A percentile compares a stretch with the other conserved stretches of the same genome.
These are phyloP conservation scores for Tanytarsus gracilentus DNA, from an alignment of 2,888 invertebrate genomes.

Conservation along the genomic window DNA sequence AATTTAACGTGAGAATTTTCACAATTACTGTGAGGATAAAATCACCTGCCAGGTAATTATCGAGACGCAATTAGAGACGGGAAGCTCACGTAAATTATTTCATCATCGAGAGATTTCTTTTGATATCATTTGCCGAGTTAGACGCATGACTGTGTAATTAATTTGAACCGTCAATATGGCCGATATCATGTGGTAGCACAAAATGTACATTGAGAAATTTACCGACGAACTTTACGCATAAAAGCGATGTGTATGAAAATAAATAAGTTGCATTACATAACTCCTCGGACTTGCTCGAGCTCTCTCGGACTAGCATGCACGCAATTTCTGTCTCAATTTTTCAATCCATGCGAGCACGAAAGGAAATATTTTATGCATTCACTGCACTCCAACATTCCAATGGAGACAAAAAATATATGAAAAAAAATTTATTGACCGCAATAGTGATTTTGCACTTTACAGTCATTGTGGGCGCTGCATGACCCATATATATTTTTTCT, in stretches of 20 bases:
- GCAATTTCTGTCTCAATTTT: slow-evolving; percentile 7
- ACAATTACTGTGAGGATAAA: background rate
- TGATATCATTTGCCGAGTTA: background rate
- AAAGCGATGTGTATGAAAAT: background rate
- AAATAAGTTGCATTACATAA: background rate
- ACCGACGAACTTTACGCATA: background rate
- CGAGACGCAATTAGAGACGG: background rate
- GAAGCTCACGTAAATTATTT: background rate
- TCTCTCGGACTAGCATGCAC: too few relatives aligned
- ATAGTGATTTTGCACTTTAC: slow-evolving; percentile 22
- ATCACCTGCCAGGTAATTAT: background rate
- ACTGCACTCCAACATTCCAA: slow-evolving; percentile 3
- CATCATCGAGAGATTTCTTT: background rate
- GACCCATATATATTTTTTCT: background rate
- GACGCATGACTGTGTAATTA: background rate
- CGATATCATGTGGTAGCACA: background rate
- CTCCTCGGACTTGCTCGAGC: too few relatives aligned
- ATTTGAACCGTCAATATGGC: background rate
- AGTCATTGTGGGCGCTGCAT: background rate
- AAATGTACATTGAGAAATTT: background rate
- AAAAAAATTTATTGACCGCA: slow-evolving; percentile 27
- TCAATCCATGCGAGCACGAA: slow-evolving; percentile 6
- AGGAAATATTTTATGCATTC: slow-evolving; percentile 6
- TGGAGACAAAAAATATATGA: background rate
- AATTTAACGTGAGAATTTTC: too few relatives aligned